Evolutionary conservation across 2,888 invertebrate genomes (phyloP), one percentile per base, ranked within the genome.

Genomic region (Epirrita christyi): DNA sequence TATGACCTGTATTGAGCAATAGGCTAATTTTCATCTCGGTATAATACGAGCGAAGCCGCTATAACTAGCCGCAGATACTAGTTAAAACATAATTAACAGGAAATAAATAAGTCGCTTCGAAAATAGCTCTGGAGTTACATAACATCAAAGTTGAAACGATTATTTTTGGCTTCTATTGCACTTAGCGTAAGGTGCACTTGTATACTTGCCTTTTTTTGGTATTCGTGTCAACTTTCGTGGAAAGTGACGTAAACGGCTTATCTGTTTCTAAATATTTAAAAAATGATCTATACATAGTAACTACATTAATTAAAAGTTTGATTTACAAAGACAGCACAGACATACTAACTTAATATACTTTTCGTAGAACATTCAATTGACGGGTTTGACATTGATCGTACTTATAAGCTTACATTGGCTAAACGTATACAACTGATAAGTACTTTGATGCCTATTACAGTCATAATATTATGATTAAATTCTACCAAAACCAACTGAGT

Each of bases 101-200:
- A 8, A 45, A 29, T 42, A 34, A n/a, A n/a, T n/a, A n/a, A 10
- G 9, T 10, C 3, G n/a, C 10, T 34, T 37, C 13, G 11, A 37
- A 37, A 37, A 5, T 37, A 37, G 37, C 6, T 37, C 37, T 13
- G 37, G 13, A 37, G 37, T 37, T 13, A 29, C 8, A 29, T 29
- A 29, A 36, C 9, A 40, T n/a, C n/a, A n/a, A n/a, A 15, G 10
- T 14, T 11, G 42, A 38, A 44, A 55, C 28, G 50, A 21, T n/a
- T 15, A 49, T 54, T 45, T 63, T 63, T 59, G 55, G 63, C 15
- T 58, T 61, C 37, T 60, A 60, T 63, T 60, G 63, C 60, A 63
- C 60, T 48, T 41, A 46, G n/a, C 34, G 53, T 41, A n/a, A n/a
- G n/a, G n/a, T n/a, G n/a, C n/a, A n/a, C n/a, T n/a, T n/a, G n/a